Evolutionary conservation across 2,888 invertebrate species (phyloP).

Genomic region (Meandrusa payeni): DNA sequence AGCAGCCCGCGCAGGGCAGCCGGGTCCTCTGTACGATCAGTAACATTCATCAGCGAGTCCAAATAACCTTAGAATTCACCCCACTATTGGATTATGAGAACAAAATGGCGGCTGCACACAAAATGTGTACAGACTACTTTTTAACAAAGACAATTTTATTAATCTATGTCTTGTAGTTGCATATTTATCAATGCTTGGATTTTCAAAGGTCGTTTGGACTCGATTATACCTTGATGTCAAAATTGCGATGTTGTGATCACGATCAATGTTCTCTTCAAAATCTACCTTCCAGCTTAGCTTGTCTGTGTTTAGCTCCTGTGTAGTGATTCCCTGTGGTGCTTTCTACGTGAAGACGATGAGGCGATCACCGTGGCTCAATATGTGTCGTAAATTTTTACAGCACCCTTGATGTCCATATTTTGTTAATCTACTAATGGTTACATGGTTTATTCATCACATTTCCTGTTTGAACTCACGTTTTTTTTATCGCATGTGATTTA

Average conservation of each 20-base stretch:
- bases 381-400: conserved; percentile 11
- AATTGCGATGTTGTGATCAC: conserved; percentile 56
- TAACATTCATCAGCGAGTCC: conserved; percentile 47
- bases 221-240: conserved; percentile 42
- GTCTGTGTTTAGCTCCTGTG: conserved; percentile 52
- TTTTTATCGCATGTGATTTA: conserved; percentile 49
- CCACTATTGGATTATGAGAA: background rate
- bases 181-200: background rate
- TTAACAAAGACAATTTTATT: background rate
- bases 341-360: conserved; percentile 43
- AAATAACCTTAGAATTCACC: conserved; percentile 46
- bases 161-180: background rate
- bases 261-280: conserved; percentile 55
- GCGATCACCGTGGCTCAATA: conserved; percentile 14
- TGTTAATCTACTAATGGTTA: too few species aligned
- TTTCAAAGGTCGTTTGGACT: conserved; percentile 56
- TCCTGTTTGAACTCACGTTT: conserved; percentile 24
- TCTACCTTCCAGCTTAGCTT: conserved; percentile 65
- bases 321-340: conserved; percentile 43
- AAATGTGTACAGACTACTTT: background rate
- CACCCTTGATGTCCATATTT: conserved; percentile 7
- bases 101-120: conserved; percentile 1
- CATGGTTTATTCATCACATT: conserved; percentile 2
- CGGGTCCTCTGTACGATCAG: conserved; percentile 82
- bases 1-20: conserved; percentile 78